phyloP scores from a whole-genome alignment of 2,797 vertebrate genomes.

The Lagocephalus sceleratus region DNA sequence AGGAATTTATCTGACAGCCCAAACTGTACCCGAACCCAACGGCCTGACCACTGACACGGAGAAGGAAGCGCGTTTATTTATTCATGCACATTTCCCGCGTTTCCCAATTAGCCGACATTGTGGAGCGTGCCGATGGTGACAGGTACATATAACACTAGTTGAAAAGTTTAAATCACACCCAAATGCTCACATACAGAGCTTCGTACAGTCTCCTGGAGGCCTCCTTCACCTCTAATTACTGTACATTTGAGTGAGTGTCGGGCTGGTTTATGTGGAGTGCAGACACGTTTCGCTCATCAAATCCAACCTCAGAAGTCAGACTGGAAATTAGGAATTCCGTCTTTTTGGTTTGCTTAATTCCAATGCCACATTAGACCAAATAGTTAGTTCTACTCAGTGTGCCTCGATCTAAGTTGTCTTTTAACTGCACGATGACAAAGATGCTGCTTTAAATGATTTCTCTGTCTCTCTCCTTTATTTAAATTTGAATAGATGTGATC shows the following conservation, averaged over 20 bases:
- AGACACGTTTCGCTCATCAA: constrained; percentile 13
- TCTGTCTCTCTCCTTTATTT: too few relatives aligned
- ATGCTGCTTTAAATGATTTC: too few relatives aligned
- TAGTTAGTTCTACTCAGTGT: constrained; percentile 12
- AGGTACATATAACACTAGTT: constrained; percentile 59
- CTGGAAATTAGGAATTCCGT: constrained; percentile 14
- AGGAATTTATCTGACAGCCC: constrained; percentile 48
- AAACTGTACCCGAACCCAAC: constrained; percentile 27
- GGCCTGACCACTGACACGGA: constrained; percentile 37
- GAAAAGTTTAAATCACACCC: constrained; percentile 58
- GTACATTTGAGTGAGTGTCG: constrained; percentile 35
- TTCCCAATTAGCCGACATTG: constrained; percentile 58
- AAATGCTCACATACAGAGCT: constrained; percentile 42
- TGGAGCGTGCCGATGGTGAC: constrained; percentile 64
- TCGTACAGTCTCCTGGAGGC: constrained; percentile 32
- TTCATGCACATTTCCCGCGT: constrained; percentile 48
- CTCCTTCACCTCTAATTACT: constrained; percentile 57
- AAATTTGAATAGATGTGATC: too few relatives aligned
- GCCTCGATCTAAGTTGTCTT: background rate
- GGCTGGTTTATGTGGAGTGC: constrained; percentile 38
- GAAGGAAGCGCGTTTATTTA: constrained; percentile 61
- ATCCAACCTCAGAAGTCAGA: constrained; percentile 15
- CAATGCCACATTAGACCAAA: too few relatives aligned
- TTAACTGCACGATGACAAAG: too few relatives aligned
- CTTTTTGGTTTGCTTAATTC: constrained; percentile 20